A percentile compares a stretch with the other conserved stretches of the same genome.
Conservation (phyloP, 2,113 vertebrate species). For the Pterocles orientalis region DNA sequence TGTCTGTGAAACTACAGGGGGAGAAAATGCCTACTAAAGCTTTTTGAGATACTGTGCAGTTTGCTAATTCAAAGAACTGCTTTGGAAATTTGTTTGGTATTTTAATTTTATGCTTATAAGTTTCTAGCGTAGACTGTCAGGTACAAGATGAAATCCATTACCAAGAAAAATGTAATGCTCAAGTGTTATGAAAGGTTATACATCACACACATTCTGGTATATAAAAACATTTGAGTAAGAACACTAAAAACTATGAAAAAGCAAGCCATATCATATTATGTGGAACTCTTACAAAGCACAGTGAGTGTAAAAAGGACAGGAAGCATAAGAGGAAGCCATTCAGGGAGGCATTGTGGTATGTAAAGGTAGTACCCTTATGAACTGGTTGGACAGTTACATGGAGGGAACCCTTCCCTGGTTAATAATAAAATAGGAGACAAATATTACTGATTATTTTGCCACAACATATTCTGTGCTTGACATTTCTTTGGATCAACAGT, state of each 20-base stretch:
- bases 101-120: constrained; percentile 61
- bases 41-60: not conserved
- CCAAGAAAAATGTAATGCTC: constrained; percentile 19
- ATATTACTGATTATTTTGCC: not conserved
- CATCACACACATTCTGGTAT: not conserved
- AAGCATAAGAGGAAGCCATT: not conserved
- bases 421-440: not conserved
- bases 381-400: not conserved
- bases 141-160: constrained; percentile 40
- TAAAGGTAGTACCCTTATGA: not conserved
- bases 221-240: not conserved
- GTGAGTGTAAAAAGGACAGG: not conserved
- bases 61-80: not conserved
- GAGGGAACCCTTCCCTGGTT: not conserved
- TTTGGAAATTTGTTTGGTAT: not conserved
- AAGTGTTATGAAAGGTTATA: constrained; percentile 21
- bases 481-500: not conserved
- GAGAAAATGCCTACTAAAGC: not conserved
- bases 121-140: not conserved
- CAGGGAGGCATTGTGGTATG: not conserved
- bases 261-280: not conserved
- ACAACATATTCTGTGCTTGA: not conserved
- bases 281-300: not conserved
- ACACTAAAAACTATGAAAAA: not conserved
- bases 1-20: not conserved